Evolutionary conservation across 2,888 invertebrate genomes (phyloP), one percentile per base, ranked within the genome.

Genomic region (Agonopterix subpropinquella): DNA sequence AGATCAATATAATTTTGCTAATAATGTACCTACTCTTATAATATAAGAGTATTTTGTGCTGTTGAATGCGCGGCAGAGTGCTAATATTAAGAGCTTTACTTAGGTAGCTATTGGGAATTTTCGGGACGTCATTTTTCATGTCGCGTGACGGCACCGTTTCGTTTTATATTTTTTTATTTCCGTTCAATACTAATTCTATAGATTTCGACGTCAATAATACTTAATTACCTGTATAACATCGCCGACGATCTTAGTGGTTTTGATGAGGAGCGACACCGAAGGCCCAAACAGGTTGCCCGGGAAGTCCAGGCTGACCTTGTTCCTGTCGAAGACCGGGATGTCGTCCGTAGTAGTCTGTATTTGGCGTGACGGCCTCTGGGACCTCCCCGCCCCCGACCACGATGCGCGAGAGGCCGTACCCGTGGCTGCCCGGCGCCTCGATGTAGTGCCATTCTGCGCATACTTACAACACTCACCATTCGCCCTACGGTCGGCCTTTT

Each of bases 241-340:
- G 39, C 92, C 92, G 62, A 92, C 73, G 54, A 92, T 78, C 69
- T 91, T 92, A 73, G 92, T 93, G 62, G 92, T 80, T 58, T 89
- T 89, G 62, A 92, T 92, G 58, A 93, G 85, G 45, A 93, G 82
- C 51, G 90, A 91, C 73, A 93, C 93, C 69, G 92, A 91, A 10
- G 91, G 90, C 46, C 92, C 92, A 76, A 93, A 92, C 61, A 92
- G 82, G 68, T 80, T 85, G 53, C 91, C 89, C 53, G 93, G 93
- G 62, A 93, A 77, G 59, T 93, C 92, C 72, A 93, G 84, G 64
- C 91, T 91, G 55, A 93, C 93, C 64, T 90, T 89, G 84, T 90
- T 89, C 64, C 91, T 85, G 74, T 91, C 91, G 81, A 92, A 91
- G 58, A 82, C 89, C 35, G 91, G 91, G 61, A 91, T 89, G 61